These are phyloP conservation scores for Sylvia borin DNA, from an alignment of 2,797 vertebrate species.

Conservation along the genomic window DNA sequence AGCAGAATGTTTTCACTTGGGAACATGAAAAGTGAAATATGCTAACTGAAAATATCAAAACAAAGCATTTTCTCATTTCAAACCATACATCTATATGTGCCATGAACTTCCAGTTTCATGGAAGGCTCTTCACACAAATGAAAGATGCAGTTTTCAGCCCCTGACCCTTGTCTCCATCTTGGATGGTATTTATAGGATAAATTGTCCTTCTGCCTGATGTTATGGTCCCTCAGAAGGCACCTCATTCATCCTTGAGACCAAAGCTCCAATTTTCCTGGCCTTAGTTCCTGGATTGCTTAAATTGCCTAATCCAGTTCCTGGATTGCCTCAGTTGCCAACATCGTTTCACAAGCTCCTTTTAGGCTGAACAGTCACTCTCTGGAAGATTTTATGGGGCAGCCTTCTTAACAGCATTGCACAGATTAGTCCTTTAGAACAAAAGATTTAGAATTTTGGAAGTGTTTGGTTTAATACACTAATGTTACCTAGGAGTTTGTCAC, in stretches of 20 bases:
- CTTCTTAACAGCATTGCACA: neutral
- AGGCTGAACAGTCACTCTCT: neutral
- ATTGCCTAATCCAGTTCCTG: neutral
- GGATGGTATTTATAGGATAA: neutral
- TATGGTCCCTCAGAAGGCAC: neutral
- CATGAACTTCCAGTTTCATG: neutral
- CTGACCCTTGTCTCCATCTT: neutral
- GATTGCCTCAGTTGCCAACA: neutral
- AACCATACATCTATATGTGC: neutral
- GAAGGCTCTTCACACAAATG: neutral
- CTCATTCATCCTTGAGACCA: neutral
- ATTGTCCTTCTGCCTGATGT: neutral
- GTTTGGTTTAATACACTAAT: neutral
- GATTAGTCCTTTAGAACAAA: neutral
- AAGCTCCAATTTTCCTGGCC: neutral
- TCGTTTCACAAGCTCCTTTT: neutral
- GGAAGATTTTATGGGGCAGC: neutral
- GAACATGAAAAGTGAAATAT: neutral
- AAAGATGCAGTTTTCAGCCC: neutral
- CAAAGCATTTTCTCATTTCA: neutral
- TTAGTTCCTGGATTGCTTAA: neutral
- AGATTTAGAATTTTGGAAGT: neutral
- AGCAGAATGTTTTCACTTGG: neutral
- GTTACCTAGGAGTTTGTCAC: neutral
- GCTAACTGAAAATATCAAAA: neutral